These are phyloP conservation scores for Kradibia gibbosae DNA, from an alignment of 1,140 invertebrate genomes.

Conservation along the genomic window DNA sequence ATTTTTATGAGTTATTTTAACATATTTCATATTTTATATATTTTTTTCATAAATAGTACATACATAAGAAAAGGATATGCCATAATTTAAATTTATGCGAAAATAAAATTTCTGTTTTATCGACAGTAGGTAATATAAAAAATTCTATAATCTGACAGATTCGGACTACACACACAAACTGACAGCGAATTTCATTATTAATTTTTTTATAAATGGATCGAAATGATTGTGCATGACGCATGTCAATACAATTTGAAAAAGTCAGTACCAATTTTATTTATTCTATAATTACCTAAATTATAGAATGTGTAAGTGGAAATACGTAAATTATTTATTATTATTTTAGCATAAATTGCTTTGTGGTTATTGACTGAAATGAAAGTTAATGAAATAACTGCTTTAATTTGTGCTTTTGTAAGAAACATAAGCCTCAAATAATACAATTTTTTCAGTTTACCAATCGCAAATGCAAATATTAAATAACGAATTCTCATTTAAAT, in stretches of 20 bases:
- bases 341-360: background rate
- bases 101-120: background rate
- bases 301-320: background rate
- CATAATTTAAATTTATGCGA: background rate
- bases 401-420: background rate
- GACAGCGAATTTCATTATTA: conserved; percentile 11
- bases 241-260: conserved; percentile 15
- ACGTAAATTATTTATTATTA: background rate
- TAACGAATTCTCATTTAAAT: background rate
- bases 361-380: conserved; percentile 10
- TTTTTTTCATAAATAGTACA: too few species aligned
- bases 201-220: conserved; percentile 11
- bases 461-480: background rate
- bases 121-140: background rate
- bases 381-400: background rate
- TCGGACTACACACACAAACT: background rate
- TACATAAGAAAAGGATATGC: background rate
- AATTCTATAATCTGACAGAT: background rate
- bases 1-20: too few species aligned
- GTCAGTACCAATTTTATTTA: background rate
- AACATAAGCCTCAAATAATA: too few species aligned
- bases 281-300: background rate
- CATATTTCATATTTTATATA: too few species aligned
- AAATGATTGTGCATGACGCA: conserved; percentile 5
- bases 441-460: background rate